Percentiles rank a stretch among this genome's conserved stretches.
Evolutionary conservation across 2,888 invertebrate genomes (phyloP).

Genomic region (Troides oblongomaculatus): DNA sequence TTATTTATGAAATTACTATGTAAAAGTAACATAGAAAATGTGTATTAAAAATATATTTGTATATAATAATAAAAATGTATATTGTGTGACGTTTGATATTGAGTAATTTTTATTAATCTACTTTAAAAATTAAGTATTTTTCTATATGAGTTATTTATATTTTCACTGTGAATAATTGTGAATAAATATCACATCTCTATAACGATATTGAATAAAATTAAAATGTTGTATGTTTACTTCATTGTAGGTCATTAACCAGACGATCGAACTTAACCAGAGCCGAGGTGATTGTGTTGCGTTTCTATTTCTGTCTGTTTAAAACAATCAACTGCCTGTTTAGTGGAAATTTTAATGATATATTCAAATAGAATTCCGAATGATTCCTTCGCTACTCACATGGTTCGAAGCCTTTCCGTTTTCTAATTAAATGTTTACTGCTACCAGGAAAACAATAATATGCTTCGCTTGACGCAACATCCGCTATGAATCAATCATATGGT

Average conservation of each 20-base stretch:
- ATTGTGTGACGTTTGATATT: background rate
- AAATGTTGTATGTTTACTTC: conserved; percentile 43
- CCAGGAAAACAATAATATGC: conserved; percentile 5
- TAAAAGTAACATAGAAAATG: background rate
- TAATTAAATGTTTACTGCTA: conserved; percentile 3
- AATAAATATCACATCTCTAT: conserved; percentile 20
- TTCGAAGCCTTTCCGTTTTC: background rate
- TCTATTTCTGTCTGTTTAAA: conserved; percentile 28
- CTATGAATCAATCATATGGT: conserved; percentile 2
- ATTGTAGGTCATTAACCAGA: conserved; percentile 64
- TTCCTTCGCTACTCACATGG: background rate
- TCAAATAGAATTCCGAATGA: conserved; percentile 4
- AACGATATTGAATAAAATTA: conserved; percentile 22
- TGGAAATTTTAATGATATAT: conserved; percentile 11
- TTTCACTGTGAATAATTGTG: background rate
- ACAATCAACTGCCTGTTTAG: conserved; percentile 24
- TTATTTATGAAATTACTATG: background rate
- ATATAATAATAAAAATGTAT: background rate
- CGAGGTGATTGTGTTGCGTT: conserved; percentile 47
- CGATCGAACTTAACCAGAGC: conserved; percentile 42
- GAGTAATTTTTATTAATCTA: background rate
- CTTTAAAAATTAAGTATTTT: too few relatives aligned
- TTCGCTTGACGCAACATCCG: background rate
- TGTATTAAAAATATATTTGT: background rate
- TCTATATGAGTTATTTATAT: background rate